phyloP scores from a whole-genome alignment of 2,113 vertebrate species.

The Muscicapa adusta region DNA sequence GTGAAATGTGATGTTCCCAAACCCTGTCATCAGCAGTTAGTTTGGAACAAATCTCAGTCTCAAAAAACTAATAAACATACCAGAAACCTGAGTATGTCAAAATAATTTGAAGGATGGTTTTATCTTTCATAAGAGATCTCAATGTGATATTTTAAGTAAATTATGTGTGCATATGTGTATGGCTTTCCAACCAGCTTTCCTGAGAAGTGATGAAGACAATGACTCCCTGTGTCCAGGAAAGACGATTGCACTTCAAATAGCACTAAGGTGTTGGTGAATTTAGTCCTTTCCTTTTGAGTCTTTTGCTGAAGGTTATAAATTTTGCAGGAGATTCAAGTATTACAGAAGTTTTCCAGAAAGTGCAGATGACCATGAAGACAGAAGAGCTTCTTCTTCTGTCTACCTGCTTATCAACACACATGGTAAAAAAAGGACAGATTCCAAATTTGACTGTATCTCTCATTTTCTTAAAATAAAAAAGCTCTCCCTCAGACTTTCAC shows the following conservation, averaged over 20 bases:
- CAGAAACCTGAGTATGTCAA: fast-evolving
- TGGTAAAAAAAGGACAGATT: neutral
- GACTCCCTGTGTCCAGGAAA: neutral
- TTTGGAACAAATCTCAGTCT: neutral
- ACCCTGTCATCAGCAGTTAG: neutral
- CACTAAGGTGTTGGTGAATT: neutral
- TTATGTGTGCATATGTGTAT: neutral
- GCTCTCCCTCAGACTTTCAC: neutral
- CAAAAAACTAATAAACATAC: neutral
- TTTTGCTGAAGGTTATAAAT: neutral
- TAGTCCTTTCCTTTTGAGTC: neutral
- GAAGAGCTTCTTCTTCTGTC: neutral
- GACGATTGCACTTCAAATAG: neutral
- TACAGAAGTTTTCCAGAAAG: neutral
- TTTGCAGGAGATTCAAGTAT: neutral
- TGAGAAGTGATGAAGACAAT: neutral
- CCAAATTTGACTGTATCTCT: neutral
- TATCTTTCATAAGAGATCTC: neutral
- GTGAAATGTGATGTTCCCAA: neutral
- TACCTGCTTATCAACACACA: neutral
- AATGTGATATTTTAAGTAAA: neutral
- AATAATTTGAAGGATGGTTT: neutral
- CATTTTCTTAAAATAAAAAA: neutral
- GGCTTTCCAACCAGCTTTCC: neutral
- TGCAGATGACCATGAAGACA: neutral